Percentiles rank a stretch among this genome's conserved stretches.
phyloP scores from a whole-genome alignment of 1,140 invertebrate genomes.

The Achatina immaculata region DNA sequence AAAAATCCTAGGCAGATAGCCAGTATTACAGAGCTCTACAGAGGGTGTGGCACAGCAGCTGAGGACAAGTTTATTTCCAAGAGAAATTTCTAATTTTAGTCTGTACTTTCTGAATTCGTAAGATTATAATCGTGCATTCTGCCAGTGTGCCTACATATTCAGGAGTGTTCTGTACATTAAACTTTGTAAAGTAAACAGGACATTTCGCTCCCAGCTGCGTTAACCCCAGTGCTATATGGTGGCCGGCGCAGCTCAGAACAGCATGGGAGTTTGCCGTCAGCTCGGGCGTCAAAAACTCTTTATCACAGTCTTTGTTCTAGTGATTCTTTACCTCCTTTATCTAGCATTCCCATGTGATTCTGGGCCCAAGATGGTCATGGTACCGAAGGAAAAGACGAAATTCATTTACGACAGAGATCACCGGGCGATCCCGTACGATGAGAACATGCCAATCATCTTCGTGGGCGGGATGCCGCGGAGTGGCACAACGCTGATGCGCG shows the following conservation, averaged over 20 bases:
- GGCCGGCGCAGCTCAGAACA: not conserved
- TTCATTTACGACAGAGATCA: conserved; percentile 57
- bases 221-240: no score
- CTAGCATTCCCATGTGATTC: conserved; percentile 45
- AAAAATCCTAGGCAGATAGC: no score
- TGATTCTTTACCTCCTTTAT: conserved; percentile 40
- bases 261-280: conserved; percentile 31
- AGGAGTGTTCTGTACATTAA: no score
- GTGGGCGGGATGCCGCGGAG: conserved; percentile 97
- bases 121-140: no score
- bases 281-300: conserved; percentile 18
- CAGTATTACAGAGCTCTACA: no score
- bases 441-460: conserved; percentile 93
- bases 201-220: no score
- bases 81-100: no score
- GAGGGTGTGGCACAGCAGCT: no score
- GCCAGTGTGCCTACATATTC: no score
- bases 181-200: no score
- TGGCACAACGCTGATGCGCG: conserved; percentile 96
- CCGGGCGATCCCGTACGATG: conserved; percentile 72
- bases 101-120: no score
- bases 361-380: conserved; percentile 54
- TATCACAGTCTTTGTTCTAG: conserved; percentile 2
- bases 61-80: no score
- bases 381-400: conserved; percentile 54